A percentile compares a stretch with the other conserved stretches of the same genome.
Conservation (phyloP, 1,140 invertebrate species). For the Aphidius ervi region DNA sequence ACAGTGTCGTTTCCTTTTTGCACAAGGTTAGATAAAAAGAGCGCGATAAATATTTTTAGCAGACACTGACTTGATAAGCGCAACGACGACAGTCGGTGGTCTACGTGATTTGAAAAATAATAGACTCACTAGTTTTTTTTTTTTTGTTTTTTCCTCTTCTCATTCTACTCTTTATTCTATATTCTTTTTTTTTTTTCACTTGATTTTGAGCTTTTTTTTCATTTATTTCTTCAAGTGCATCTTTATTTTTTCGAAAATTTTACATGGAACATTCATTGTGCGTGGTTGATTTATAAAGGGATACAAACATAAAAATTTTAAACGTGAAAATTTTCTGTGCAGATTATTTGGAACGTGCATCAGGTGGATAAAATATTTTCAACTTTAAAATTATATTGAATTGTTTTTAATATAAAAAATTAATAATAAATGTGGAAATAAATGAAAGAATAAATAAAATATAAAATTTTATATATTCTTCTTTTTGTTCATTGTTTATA, state of each 20-base stretch:
- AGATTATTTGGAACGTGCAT: too few species aligned
- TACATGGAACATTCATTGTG: not conserved
- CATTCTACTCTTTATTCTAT: not conserved
- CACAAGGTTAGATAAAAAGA: conserved; percentile 12
- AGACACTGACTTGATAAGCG: conserved; percentile 21
- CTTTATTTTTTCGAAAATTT: not conserved
- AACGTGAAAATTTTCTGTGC: too few species aligned
- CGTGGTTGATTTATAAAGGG: too few species aligned
- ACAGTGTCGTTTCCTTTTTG: not conserved
- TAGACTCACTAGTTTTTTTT: conserved; percentile 11
- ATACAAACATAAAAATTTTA: too few species aligned
- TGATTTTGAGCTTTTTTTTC: conserved; percentile 7
- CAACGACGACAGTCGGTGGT: conserved; percentile 20
- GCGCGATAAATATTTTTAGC: conserved; percentile 8
- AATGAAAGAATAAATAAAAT: too few species aligned
- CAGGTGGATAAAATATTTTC: too few species aligned
- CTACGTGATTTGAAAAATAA: conserved; percentile 28
- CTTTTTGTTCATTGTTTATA: too few species aligned
- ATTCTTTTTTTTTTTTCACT: not conserved
- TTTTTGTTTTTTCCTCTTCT: conserved; percentile 1
- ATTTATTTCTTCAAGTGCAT: not conserved
- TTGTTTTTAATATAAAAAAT: too few species aligned
- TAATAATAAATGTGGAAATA: too few species aligned
- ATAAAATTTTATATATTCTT: too few species aligned
- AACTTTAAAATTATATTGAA: too few species aligned